Evolutionary conservation across 2,113 vertebrate species (phyloP).

Genomic region (Casuarius casuarius): DNA sequence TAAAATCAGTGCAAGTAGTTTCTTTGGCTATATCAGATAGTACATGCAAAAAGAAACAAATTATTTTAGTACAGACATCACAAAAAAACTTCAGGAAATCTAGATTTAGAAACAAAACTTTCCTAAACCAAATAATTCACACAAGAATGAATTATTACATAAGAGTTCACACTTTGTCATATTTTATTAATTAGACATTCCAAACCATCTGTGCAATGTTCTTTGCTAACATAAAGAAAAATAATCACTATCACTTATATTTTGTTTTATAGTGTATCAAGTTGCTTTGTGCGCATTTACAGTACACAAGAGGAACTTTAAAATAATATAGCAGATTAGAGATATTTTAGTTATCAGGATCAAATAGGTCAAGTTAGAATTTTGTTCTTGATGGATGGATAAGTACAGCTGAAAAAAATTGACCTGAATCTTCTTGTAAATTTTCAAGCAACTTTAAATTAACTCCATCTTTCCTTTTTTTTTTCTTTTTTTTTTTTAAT

Average conservation of each 20-base stretch:
- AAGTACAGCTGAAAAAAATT: not conserved
- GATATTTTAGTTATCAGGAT: not conserved
- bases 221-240: not conserved
- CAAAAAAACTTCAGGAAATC: not conserved
- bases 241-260: not conserved
- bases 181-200: conserved; percentile 57
- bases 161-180: conserved; percentile 13
- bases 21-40: not conserved
- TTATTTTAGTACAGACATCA: not conserved
- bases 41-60: not conserved
- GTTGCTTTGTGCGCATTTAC: not conserved
- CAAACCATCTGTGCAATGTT: conserved; percentile 50
- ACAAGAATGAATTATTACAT: not conserved
- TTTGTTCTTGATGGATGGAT: not conserved
- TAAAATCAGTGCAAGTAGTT: not conserved
- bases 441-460: not conserved
- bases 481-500: not conserved
- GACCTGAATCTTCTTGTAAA: not conserved
- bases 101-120: conserved; percentile 19
- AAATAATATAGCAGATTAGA: not conserved
- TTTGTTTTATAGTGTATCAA: not conserved
- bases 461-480: not conserved
- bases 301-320: not conserved
- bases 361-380: not conserved
- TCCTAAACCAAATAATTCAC: not conserved